Evolutionary conservation across 2,888 invertebrate species (phyloP).

Genomic region (Drosophila emarginata): DNA sequence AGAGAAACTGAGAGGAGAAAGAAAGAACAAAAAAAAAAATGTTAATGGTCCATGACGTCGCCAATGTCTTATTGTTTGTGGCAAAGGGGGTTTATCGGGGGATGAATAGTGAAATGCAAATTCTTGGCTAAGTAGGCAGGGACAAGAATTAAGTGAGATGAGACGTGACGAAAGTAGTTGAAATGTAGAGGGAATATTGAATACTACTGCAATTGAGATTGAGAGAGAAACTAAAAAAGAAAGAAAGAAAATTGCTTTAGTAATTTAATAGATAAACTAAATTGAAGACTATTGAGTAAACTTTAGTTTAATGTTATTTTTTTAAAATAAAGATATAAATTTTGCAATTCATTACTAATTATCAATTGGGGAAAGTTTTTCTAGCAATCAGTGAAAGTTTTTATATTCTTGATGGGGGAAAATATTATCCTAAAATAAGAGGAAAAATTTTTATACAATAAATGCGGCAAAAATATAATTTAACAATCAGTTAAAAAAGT

Average conservation of each 20-base stretch:
- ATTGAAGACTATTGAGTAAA: too few species aligned
- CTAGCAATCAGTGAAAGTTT: too few species aligned
- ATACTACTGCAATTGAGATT: background rate
- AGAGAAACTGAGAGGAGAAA: too few species aligned
- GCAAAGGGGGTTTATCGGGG: background rate
- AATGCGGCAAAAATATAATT: too few species aligned
- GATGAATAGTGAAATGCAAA: constrained; percentile 45
- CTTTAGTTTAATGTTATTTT: too few species aligned
- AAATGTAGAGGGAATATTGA: constrained; percentile 12
- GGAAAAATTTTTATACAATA: too few species aligned
- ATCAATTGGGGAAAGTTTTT: too few species aligned
- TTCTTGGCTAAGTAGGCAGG: constrained; percentile 31
- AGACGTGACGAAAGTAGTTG: constrained; percentile 16
- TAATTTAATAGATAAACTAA: background rate
- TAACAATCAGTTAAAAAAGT: too few species aligned
- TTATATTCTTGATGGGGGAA: too few species aligned
- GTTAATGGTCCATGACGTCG: constrained; percentile 37
- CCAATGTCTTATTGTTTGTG: constrained; percentile 6
- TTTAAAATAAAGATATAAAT: too few species aligned
- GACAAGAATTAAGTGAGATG: constrained; percentile 13
- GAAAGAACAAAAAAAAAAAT: constrained; percentile 24
- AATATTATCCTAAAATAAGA: too few species aligned
- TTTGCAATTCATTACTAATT: too few species aligned
- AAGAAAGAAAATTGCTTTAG: background rate
- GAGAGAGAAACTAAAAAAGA: background rate